phyloP scores from a whole-genome alignment of 2,113 vertebrate species.

The Otis tarda region DNA sequence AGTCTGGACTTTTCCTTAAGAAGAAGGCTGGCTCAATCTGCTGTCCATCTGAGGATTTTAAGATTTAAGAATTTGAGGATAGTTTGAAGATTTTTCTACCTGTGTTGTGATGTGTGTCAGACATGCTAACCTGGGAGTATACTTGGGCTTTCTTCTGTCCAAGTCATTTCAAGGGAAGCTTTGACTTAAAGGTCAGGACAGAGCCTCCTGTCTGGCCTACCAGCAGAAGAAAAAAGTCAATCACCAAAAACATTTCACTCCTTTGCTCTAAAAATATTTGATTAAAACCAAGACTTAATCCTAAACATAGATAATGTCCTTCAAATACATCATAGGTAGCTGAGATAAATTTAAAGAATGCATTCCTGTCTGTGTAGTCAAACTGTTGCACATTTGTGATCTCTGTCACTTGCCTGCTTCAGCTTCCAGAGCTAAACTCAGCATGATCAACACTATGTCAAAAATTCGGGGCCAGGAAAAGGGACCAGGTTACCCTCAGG shows the following conservation, averaged over 20 bases:
- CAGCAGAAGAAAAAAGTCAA: neutral
- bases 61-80: neutral
- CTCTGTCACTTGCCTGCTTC: conserved; percentile 23
- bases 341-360: neutral
- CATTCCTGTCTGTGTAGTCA: neutral
- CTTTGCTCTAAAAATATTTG: neutral
- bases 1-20: neutral
- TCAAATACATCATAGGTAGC: neutral
- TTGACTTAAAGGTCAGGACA: neutral
- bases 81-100: neutral
- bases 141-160: neutral
- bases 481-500: conserved; percentile 94
- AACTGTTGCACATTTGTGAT: neutral
- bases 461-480: conserved; percentile 97
- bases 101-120: neutral
- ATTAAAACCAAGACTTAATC: neutral
- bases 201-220: neutral
- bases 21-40: neutral
- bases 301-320: neutral
- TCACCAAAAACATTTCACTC: neutral
- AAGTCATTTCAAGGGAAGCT: neutral
- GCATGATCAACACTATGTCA: conserved; percentile 99
- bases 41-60: neutral
- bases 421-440: conserved; percentile 98
- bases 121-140: neutral